These are phyloP conservation scores for Eubasilissa regina DNA, from an alignment of 1,140 invertebrate genomes.

Conservation along the genomic window DNA sequence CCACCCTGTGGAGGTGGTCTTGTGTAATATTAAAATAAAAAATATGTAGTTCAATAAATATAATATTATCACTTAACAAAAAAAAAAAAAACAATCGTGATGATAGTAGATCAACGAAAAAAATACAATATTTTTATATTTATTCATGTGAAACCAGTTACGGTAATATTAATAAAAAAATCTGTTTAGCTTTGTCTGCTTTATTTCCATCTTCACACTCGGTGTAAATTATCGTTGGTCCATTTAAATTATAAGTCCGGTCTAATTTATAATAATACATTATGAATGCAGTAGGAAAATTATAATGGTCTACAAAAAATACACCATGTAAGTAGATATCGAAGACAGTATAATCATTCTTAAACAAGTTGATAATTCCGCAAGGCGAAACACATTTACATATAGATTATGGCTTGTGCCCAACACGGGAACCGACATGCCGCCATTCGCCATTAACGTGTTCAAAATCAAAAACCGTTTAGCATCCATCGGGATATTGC, in stretches of 20 bases:
- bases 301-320: constrained; percentile 26
- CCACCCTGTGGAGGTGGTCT: too few species aligned
- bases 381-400: constrained; percentile 28
- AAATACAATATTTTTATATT: too few species aligned
- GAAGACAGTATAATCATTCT: constrained; percentile 16
- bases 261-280: constrained; percentile 16
- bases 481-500: neutral
- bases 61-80: too few species aligned
- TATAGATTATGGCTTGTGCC: constrained; percentile 27
- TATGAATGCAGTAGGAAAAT: constrained; percentile 14
- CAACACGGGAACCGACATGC: constrained; percentile 10
- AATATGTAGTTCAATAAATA: too few species aligned
- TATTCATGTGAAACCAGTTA: too few species aligned
- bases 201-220: neutral
- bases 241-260: constrained; percentile 4
- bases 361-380: constrained; percentile 42
- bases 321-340: constrained; percentile 23
- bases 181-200: neutral
- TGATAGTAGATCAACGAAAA: too few species aligned
- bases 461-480: constrained; percentile 30
- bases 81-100: too few species aligned
- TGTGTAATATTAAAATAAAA: too few species aligned
- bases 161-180: too few species aligned
- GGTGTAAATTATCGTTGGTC: neutral
- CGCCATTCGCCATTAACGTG: constrained; percentile 2